These are phyloP conservation scores for human (Homo sapiens) DNA, from an alignment of 2,113 vertebrate species.

Conservation along the genomic window GRCh38 chr3:197691001-197691500, in stretches of 20 bases:
- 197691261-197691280: not conserved
- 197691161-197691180: constrained; percentile 83
- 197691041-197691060: constrained; percentile 56
- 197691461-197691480: not conserved
- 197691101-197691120: constrained; percentile 93
- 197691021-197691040: constrained; percentile 45
- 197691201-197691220: not conserved
- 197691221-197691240: not conserved
- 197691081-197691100: constrained; percentile 94
- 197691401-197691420: not conserved
- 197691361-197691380: not conserved
- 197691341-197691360: not conserved
- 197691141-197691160: constrained; percentile 94
- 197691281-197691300: not conserved
- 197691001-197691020: constrained; percentile 38
- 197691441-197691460: not conserved
- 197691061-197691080: constrained; percentile 92
- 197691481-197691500: not conserved
- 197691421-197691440: no score
- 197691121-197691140: constrained; percentile 94
- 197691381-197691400: not conserved
- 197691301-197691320: not conserved
- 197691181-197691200: constrained; percentile 71
- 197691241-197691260: constrained; percentile 5
- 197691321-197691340: not conserved